phyloP scores from a whole-genome alignment of 2,113 vertebrate genomes.

The Chaetorhynchus papuensis region DNA sequence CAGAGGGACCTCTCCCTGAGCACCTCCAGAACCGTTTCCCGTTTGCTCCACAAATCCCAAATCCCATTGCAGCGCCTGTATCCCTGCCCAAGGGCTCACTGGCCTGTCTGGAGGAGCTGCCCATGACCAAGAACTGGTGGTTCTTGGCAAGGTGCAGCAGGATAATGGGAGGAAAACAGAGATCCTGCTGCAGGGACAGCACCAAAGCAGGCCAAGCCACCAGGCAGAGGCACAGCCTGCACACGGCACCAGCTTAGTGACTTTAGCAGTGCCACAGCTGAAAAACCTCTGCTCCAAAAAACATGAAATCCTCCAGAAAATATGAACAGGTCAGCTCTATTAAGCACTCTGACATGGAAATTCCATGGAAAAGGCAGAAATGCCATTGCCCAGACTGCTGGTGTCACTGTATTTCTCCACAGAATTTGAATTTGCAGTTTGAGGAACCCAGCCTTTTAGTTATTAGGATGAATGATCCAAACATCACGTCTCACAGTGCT shows the following conservation, averaged over 20 bases:
- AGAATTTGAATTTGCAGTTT: background rate
- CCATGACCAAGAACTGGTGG: accelerated
- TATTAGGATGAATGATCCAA: background rate
- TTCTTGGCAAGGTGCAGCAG: background rate
- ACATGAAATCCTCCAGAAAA: background rate
- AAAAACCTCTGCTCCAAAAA: background rate
- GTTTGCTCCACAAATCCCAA: background rate
- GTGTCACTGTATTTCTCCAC: background rate
- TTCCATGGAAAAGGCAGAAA: background rate
- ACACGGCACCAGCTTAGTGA: background rate
- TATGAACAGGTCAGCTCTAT: background rate
- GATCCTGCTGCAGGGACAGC: background rate
- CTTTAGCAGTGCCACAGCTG: background rate
- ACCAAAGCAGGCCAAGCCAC: background rate
- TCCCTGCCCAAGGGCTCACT: background rate
- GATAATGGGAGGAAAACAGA: accelerated
- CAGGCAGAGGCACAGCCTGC: background rate
- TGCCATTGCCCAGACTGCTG: background rate
- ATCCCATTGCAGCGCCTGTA: accelerated
- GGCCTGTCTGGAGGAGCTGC: background rate
- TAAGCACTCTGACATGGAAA: background rate
- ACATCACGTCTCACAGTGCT: background rate
- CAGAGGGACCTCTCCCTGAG: background rate
- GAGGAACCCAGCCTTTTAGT: background rate
- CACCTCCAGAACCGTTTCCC: accelerated